phyloP scores from a whole-genome alignment of 2,113 vertebrate species.

The Macrotus californicus region DNA sequence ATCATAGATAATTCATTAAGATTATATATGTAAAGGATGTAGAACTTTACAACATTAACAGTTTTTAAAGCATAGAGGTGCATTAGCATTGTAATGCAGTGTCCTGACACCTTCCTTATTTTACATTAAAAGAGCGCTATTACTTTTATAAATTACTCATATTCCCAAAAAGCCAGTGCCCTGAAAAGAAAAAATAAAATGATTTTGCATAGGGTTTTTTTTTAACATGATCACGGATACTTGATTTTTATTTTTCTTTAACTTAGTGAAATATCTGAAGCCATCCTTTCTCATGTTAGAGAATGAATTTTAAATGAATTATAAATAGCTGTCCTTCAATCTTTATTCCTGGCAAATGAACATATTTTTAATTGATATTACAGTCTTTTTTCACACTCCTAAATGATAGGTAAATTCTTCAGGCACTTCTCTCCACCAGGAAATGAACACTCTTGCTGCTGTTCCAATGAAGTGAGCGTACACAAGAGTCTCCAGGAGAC shows the following conservation, averaged over 20 bases:
- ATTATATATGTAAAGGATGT: not conserved
- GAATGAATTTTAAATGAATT: conserved; percentile 50
- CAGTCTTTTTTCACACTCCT: not conserved
- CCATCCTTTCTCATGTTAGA: not conserved
- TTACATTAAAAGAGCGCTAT: not conserved
- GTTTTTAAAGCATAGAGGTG: not conserved
- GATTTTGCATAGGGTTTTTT: not conserved
- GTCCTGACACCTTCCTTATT: not conserved
- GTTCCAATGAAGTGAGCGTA: conserved; percentile 43
- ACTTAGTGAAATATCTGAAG: not conserved
- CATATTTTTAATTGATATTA: conserved; percentile 13
- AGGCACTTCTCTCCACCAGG: not conserved
- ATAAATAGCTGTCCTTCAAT: conserved; percentile 35
- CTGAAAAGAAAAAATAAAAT: not conserved
- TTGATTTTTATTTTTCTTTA: conserved; percentile 11
- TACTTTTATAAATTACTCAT: not conserved
- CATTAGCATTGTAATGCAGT: not conserved
- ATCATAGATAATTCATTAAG: not conserved
- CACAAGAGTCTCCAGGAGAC: not conserved
- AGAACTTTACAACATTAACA: not conserved
- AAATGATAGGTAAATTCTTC: conserved; percentile 38
- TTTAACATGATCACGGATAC: not conserved
- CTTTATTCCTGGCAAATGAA: conserved; percentile 42
- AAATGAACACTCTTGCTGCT: conserved; percentile 7
- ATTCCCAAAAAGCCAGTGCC: not conserved